Percentiles rank a stretch among this genome's conserved stretches.
Evolutionary conservation across 2,888 invertebrate species (phyloP).

Genomic region (Syrphus vitripennis): DNA sequence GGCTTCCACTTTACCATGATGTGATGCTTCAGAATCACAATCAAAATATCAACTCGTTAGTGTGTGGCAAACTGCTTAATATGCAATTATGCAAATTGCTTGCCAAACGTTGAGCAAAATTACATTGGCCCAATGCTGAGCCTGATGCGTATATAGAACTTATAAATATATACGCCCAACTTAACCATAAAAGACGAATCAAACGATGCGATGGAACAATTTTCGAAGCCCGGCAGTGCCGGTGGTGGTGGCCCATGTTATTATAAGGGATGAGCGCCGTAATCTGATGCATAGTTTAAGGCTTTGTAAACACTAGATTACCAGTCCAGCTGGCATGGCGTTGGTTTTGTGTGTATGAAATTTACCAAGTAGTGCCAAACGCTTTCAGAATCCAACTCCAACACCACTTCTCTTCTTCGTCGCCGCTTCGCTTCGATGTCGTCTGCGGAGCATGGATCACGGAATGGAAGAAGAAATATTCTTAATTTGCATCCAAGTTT

Average conservation of each 20-base stretch:
- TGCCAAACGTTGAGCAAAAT: slow-evolving; percentile 15
- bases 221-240: slow-evolving; percentile 4
- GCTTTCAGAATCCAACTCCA: neutral
- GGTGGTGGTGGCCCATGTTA: slow-evolving; percentile 41
- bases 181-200: slow-evolving; percentile 2
- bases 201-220: slow-evolving; percentile 48
- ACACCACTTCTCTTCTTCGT: neutral
- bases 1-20: neutral
- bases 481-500: slow-evolving; percentile 48
- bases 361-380: neutral
- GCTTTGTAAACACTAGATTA: slow-evolving; percentile 63
- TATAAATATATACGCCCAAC: neutral
- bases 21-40: slow-evolving; percentile 8
- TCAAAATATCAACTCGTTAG: slow-evolving; percentile 57
- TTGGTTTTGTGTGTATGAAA: neutral
- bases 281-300: slow-evolving; percentile 69
- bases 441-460: neutral
- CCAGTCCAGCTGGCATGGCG: slow-evolving; percentile 31
- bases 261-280: slow-evolving; percentile 58
- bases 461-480: slow-evolving; percentile 28
- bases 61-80: slow-evolving; percentile 53
- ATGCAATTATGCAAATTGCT: slow-evolving; percentile 62
- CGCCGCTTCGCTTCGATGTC: no score
- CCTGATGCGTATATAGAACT: slow-evolving; percentile 29
- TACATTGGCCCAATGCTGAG: neutral